Base-by-base conservation (phyloP, 1,140 invertebrate genomes). In the Drosophila truncata region DNA sequence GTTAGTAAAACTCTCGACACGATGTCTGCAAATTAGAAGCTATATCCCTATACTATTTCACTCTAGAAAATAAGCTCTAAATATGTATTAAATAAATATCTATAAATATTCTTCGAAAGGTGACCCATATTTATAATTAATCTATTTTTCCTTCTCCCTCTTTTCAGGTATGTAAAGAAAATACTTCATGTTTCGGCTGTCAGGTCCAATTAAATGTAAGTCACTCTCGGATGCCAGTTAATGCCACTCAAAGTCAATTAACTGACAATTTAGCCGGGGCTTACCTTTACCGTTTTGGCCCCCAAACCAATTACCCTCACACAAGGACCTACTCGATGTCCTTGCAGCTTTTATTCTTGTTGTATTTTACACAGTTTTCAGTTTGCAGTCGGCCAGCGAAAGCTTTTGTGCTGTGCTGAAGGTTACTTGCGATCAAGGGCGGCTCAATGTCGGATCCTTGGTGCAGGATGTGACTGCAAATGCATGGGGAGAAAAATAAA, bases 391-490 rank as follows among this genome's bases (percentile, higher is more conserved):
- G 33, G 31, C 29, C 20, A 23, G 18, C 11, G 20, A 9, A 71
- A 71, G 59, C 52, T 67, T 79, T 62, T 62, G 8, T 18, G 41
- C 72, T 46, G 41, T 41, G 52, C 35, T 37, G 74, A 84, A 80
- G 78, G 86, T 75, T 81, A 84, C 52, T 55, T 14, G 41, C 83
- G 83, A 87, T 87, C 83, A 87, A 87, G 83, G 83, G 83, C 83
- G 76, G 80, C 54, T 80, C 76, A 87, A 87, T 87, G 83, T 76
- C 83, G 78, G 78, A 86, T 86, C 83, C 83, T 82, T 86, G 83
- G 41, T 37, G 42, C 39, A 80, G 44, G 63, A 58, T 44, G 35
- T n/a, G 62, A 41, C 29, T 70, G 62, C 46, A 70, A 70, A 16
- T 66, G 47, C 31, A 58, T 10, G 3, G 20, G 8, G 10, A 49